Conservation (phyloP, 2,113 vertebrate genomes). For the Manacus vitellinus region DNA sequence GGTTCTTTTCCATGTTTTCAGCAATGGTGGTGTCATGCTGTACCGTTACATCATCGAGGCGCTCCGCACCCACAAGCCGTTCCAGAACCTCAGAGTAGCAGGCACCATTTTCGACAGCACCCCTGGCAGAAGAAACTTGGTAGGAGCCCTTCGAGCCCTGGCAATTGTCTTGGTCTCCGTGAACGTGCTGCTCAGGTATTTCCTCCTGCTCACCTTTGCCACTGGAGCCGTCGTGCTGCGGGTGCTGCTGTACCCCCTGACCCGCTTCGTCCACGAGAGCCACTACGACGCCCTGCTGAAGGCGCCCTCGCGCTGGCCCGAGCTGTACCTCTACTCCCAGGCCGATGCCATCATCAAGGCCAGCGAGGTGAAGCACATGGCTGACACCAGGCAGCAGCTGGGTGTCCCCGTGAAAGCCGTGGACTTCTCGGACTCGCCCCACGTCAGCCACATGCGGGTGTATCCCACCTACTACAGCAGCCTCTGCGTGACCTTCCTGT, state of each 20-base stretch:
- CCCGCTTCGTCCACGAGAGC: constrained; percentile 85
- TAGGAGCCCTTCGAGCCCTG: constrained; percentile 85
- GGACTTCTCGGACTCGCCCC: constrained; percentile 86
- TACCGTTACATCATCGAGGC: constrained; percentile 91
- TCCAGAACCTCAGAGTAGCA: constrained; percentile 79
- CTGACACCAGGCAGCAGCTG: constrained; percentile 71
- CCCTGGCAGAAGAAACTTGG: constrained; percentile 85
- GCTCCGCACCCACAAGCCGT: constrained; percentile 77
- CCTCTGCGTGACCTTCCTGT: constrained; percentile 83
- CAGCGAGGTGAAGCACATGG: constrained; percentile 82
- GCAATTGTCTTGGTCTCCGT: constrained; percentile 73
- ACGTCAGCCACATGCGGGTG: constrained; percentile 85
- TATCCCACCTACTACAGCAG: constrained; percentile 86
- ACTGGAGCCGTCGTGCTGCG: constrained; percentile 74
- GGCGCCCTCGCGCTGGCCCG: constrained; percentile 85
- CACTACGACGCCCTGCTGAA: constrained; percentile 86
- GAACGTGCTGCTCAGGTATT: constrained; percentile 74
- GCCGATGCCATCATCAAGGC: constrained; percentile 83
- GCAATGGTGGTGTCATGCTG: constrained; percentile 93
- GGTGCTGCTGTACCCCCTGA: constrained; percentile 85
- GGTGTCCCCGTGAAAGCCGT: constrained; percentile 77
- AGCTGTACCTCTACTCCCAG: constrained; percentile 90
- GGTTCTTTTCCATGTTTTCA: constrained; percentile 91
- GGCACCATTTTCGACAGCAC: constrained; percentile 91
- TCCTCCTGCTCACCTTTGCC: constrained; percentile 79